Evolutionary conservation across 92 coral and sea anemone genomes (phyloP), one percentile per base, ranked within the genome.

Genomic region (Paragorgia papillata): DNA sequence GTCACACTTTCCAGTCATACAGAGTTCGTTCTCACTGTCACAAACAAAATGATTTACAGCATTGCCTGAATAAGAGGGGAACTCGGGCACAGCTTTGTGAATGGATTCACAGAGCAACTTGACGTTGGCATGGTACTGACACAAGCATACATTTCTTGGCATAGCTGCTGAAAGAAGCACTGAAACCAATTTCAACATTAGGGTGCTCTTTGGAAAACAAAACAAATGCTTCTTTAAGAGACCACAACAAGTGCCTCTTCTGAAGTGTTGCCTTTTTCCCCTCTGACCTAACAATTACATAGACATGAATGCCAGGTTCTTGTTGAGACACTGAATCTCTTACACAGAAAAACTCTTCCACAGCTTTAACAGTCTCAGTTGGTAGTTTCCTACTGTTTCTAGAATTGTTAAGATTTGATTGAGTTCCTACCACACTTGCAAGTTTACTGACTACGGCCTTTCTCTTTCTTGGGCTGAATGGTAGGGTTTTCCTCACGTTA

Each of bases 221-320:
- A 9, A 57, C 82, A 79, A 32, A 41, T 67, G 44, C 35, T 57
- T 37, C 80, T 66, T 62, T 76, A n/a, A 76, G 82, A 39, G 60
- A 76, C 46, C 57, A 32, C 79, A 73, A 13, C n/a, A 73, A 34
- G 28, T 80, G 78, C 51, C 53, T 31, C 21, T 53, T 73, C 32
- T 73, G 79, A 22, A 73, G 49, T 50, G 19, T 58, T 35, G 18
- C 35, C 41, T 81, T 80, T 44, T 21, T 49, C 65, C 27, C 33
- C 35, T 71, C 53, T 34, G 29, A 35, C 43, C 40, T 63, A 7
- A 80, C 79, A 0, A 82, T 84, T 3, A 84, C 79, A 69, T 80
- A 80, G 74, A 84, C 81, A 26, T 22, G 19, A 49, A 19, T 88
- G 31, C 87, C 87, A 15, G 85, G 92, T 26, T 75, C 87, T 65